Evolutionary conservation across 2,797 vertebrate genomes (phyloP), one percentile per base, ranked within the genome.

Genomic region (Tragopan temminckii): DNA sequence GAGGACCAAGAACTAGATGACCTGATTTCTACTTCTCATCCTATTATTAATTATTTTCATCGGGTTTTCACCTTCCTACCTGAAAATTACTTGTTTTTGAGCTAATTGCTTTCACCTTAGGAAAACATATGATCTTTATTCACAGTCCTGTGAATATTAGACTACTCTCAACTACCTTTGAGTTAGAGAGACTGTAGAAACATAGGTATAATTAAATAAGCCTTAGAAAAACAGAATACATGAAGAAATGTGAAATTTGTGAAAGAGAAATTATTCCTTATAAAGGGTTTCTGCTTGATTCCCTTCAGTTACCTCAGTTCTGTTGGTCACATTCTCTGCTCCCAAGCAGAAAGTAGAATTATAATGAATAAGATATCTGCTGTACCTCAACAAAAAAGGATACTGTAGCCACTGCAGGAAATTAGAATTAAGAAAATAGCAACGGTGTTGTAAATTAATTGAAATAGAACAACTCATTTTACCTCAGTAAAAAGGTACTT

Each of bases 41-140:
- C 6, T 74, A 58, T 55, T 12, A 59, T 77, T 55, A 85, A 83
- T 64, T 92, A 87, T 88, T 89, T 90, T 90, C 77, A 80, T 35
- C 55, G 20, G 31, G 23, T 86, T 95, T 96, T 91, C 79, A 62
- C 59, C 12, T 83, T 46, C 29, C 18, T 85, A 63, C 24, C 27
- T 76, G 63, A 76, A 93, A 95, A 92, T 90, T 45, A 71, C 23
- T 87, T 75, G 48, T 71, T 94, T 82, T 52, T 52, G 18, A 67
- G 35, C 46, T 85, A 91, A 95, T 89, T 93, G 80, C 5, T 72
- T 81, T 57, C 78, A 80, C 52, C 77, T 89, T 83, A 66, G 27
- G 50, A 19, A 13, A 93, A 74, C 4, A 35, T 57, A 43, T 55
- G 38, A 75, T 31, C n/a, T 93, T 89, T 87, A 80, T 80, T 74